phyloP scores from a whole-genome alignment of 2,797 vertebrate genomes.

The Centroberyx gerrardi region DNA sequence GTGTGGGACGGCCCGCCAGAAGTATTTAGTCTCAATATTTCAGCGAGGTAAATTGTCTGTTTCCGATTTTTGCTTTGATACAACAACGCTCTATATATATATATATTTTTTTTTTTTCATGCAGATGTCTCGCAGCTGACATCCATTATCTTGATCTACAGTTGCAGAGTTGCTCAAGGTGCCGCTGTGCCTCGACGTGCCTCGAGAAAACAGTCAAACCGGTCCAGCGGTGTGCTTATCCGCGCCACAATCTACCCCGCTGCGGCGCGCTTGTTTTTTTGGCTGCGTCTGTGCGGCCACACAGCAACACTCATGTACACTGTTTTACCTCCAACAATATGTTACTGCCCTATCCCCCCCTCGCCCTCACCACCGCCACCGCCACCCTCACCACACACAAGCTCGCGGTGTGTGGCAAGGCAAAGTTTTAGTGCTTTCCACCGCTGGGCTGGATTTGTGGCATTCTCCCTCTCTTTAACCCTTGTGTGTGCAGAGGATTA shows the following conservation, averaged over 20 bases:
- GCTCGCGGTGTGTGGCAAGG: conserved; percentile 25
- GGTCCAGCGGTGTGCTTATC: conserved; percentile 34
- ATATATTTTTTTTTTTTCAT: neutral
- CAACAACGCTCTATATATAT: neutral
- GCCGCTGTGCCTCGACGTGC: conserved; percentile 51
- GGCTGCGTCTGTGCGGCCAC: conserved; percentile 18
- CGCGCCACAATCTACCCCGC: conserved; percentile 37
- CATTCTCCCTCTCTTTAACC: neutral
- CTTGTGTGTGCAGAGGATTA: conserved; percentile 22
- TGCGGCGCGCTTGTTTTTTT: conserved; percentile 36
- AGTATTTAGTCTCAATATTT: neutral
- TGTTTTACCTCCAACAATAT: conserved; percentile 22
- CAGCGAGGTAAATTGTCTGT: neutral
- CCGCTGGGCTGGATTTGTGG: conserved; percentile 13
- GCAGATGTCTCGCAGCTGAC: conserved; percentile 20
- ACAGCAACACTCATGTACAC: conserved; percentile 17
- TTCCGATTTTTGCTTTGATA: neutral
- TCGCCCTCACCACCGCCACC: neutral
- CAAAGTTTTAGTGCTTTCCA: neutral
- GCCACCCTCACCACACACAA: conserved; percentile 10
- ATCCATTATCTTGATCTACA: conserved; percentile 9
- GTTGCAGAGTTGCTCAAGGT: conserved; percentile 11
- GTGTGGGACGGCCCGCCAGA: neutral
- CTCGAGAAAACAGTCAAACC: conserved; percentile 23
- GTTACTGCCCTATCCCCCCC: neutral